Percentiles rank a stretch among this genome's conserved stretches.
phyloP scores from a whole-genome alignment of 2,113 vertebrate species.

The Eurypyga helias region DNA sequence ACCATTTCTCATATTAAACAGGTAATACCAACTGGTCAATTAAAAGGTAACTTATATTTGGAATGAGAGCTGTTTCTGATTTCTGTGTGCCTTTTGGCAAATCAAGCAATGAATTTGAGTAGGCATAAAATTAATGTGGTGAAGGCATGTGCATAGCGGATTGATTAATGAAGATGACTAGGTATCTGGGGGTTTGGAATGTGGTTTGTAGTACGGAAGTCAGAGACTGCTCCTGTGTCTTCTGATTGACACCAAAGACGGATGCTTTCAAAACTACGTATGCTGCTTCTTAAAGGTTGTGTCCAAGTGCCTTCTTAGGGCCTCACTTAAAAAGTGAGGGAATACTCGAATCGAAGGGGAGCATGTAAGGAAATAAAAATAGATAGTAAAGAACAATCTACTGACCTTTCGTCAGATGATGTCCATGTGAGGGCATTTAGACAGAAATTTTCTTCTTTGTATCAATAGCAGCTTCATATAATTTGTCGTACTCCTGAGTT shows the following conservation, averaged over 20 bases:
- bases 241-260: neutral
- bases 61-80: neutral
- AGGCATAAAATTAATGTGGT: neutral
- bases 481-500: neutral
- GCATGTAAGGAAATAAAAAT: neutral
- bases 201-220: neutral
- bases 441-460: neutral
- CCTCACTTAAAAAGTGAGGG: neutral
- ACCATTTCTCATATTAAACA: slow-evolving; percentile 96
- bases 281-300: neutral
- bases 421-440: neutral
- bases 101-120: neutral
- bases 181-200: neutral
- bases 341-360: neutral
- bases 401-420: neutral
- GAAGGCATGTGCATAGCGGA: rapidly evolving
- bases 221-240: neutral
- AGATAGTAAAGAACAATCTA: neutral
- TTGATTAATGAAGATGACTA: neutral
- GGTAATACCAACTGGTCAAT: slow-evolving; percentile 72
- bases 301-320: neutral
- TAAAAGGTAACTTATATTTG: neutral
- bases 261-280: neutral
- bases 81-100: neutral
- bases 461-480: neutral